phyloP scores from a whole-genome alignment of 2,797 vertebrate species.

The Hypotaenidia okinawae region DNA sequence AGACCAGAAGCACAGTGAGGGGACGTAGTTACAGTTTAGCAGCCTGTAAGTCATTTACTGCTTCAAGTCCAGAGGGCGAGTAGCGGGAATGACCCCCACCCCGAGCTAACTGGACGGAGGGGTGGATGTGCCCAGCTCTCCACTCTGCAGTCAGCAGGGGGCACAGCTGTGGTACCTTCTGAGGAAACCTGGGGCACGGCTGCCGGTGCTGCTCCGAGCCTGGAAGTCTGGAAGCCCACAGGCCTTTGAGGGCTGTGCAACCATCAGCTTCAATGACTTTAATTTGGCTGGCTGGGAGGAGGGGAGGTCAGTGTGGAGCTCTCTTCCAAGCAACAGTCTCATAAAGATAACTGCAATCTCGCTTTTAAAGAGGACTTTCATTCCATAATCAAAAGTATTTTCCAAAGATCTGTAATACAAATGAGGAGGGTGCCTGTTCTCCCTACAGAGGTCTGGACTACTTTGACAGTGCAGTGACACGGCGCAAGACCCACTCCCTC shows the following conservation, averaged over 20 bases:
- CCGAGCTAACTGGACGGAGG: background rate
- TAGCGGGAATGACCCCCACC: background rate
- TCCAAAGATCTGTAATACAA: background rate
- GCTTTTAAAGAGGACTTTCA: background rate
- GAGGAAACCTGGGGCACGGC: background rate
- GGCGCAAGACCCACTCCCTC: background rate
- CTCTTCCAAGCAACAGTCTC: background rate
- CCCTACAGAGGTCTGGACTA: background rate
- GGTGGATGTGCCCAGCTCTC: background rate
- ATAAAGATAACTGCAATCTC: background rate
- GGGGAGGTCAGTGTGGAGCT: background rate
- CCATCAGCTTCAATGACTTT: background rate
- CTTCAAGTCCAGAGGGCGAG: background rate
- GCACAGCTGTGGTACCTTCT: background rate
- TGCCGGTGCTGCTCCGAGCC: background rate
- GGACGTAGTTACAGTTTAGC: background rate
- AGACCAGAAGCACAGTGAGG: background rate
- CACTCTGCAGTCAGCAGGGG: background rate
- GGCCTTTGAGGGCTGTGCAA: background rate
- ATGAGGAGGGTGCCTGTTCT: background rate
- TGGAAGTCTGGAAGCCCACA: background rate
- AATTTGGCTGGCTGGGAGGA: background rate
- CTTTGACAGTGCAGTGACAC: background rate
- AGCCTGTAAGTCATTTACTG: background rate
- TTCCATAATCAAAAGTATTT: background rate